phyloP scores from a whole-genome alignment of 1,140 invertebrate genomes.

The Alviniconcha marisindica region DNA sequence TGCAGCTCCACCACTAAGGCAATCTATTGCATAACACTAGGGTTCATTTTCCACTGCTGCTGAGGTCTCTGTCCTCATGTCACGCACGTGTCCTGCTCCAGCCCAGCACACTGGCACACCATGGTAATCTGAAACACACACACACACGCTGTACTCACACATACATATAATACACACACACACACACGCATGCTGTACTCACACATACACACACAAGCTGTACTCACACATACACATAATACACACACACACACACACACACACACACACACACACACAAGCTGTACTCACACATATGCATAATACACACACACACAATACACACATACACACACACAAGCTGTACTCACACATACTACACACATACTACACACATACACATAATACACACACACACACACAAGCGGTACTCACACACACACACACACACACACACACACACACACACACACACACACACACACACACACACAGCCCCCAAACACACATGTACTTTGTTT shows the following conservation, averaged over 20 bases:
- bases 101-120: neutral
- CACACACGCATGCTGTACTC: neutral
- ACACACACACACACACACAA: neutral
- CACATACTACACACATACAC: neutral
- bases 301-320: neutral
- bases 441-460: neutral
- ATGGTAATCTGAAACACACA: neutral
- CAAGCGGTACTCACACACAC: neutral
- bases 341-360: neutral
- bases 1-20: too few species aligned
- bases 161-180: neutral
- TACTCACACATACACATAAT: neutral
- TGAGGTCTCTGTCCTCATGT: neutral
- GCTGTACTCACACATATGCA: neutral
- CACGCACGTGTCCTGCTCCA: neutral
- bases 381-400: neutral
- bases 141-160: neutral
- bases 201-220: neutral
- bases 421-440: neutral
- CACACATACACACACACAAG: neutral
- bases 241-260: neutral
- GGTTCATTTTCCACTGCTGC: neutral
- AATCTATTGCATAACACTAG: neutral
- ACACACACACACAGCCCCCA: too few species aligned
- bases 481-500: too few species aligned